Conservation (phyloP, 2,797 vertebrate genomes). For the Philypnodon macrostomus region DNA sequence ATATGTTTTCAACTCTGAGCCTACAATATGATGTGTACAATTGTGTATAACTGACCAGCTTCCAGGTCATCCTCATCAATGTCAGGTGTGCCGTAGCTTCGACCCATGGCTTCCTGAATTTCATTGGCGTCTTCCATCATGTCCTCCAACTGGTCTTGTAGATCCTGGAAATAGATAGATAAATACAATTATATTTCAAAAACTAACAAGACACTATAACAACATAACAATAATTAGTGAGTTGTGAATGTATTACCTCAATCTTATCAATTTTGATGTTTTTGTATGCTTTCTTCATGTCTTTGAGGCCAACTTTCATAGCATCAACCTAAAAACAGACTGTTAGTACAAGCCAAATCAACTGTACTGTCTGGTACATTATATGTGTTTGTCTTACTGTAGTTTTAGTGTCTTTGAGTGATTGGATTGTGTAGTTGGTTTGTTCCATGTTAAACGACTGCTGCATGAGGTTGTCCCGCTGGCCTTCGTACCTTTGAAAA, state of each 20-base stretch:
- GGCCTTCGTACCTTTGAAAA: constrained; percentile 88
- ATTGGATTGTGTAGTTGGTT: constrained; percentile 94
- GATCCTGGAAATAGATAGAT: constrained; percentile 73
- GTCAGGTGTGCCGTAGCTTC: constrained; percentile 93
- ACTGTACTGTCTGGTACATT: neutral
- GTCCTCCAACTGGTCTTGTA: constrained; percentile 95
- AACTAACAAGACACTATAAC: too few relatives aligned
- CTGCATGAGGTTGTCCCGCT: constrained; percentile 91
- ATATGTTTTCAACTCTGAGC: too few relatives aligned
- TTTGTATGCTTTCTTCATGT: constrained; percentile 99
- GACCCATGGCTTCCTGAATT: constrained; percentile 89
- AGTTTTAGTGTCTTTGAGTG: constrained; percentile 95
- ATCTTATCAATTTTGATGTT: constrained; percentile 95
- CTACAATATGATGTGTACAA: neutral
- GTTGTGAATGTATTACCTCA: constrained; percentile 81
- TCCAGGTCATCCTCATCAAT: constrained; percentile 95
- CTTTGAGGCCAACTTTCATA: constrained; percentile 95
- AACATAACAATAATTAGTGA: too few relatives aligned
- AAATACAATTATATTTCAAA: neutral
- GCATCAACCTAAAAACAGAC: constrained; percentile 87
- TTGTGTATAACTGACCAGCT: constrained; percentile 79
- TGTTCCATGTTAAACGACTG: constrained; percentile 99
- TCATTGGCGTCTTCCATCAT: constrained; percentile 98
- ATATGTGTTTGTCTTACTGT: constrained; percentile 78
- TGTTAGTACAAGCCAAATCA: constrained; percentile 10